Base-by-base conservation (phyloP, 1,140 invertebrate species). In the Chrysomallon squamiferum region DNA sequence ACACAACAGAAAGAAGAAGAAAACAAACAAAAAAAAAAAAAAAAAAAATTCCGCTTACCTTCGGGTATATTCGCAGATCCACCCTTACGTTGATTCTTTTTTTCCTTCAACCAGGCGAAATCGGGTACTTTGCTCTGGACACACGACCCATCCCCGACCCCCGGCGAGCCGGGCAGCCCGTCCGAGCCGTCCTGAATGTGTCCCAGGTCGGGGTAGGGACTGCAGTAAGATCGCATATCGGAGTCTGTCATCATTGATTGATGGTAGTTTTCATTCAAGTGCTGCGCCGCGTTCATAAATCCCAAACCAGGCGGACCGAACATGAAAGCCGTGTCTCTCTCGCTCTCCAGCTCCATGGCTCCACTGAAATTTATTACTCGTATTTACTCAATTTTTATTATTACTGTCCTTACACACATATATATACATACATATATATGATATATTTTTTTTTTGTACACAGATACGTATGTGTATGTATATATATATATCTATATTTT, bases 51-150 rank as follows among this genome's bases (percentile, higher is more conserved):
- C 35, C 35, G 6, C 35, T 38, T 38, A 38, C 35, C 35, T 38
- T 38, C 35, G 15, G 35, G 6, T 15, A 38, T 38, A 29, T 20
- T 27, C 22, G 50, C 4, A 15, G 50, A 0, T 18, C 25, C n/a
- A 25, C 22, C 50, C 29, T 54, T 54, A 0, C 50, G n/a, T 4
- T 27, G 22, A 20, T 4, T 22, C 11, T 54, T 54, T 22, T 54
- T 54, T 11, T 54, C 50, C 15, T 54, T 54, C 50, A 54, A 18
- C 50, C 50, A 54, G 15, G 50, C 50, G 50, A 54, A 54, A 18
- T 54, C 50, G 4, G 50, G 50, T 22, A 54, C 29, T 18, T 54
- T 54, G 7, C 25, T 30, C 22, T 6, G 22, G n/a, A 54, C 15
- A 27, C 50, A 54, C 13, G 50, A 15, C 25, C 50, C 50, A 3